Percentiles rank a stretch among this genome's conserved stretches.
Evolutionary conservation across 2,797 vertebrate species (phyloP).

Genomic region (Takifugu rubripes): DNA sequence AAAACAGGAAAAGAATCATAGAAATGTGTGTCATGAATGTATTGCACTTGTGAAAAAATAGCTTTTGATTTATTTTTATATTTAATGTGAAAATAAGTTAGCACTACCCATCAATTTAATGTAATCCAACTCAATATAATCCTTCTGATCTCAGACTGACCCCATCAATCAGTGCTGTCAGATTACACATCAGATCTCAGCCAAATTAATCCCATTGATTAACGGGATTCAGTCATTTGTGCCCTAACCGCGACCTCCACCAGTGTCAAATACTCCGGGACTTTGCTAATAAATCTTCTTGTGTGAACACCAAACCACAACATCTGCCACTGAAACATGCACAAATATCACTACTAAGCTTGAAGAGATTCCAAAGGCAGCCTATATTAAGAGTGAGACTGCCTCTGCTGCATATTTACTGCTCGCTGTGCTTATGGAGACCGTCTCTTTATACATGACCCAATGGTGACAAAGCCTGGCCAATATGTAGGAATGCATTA

Average conservation of each 20-base stretch:
- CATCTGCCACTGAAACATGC: conserved; percentile 70
- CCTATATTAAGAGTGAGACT: conserved; percentile 60
- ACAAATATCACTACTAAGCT: conserved; percentile 66
- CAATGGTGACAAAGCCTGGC: conserved; percentile 37
- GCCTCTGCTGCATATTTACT: conserved; percentile 19
- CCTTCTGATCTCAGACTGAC: conserved; percentile 53
- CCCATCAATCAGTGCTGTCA: conserved; percentile 52
- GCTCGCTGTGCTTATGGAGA: conserved; percentile 31
- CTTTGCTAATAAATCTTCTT: conserved; percentile 61
- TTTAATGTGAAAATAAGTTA: conserved; percentile 9
- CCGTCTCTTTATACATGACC: conserved; percentile 29
- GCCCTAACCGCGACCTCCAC: conserved; percentile 54
- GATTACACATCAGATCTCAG: conserved; percentile 66
- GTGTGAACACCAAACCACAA: conserved; percentile 43
- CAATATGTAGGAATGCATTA: conserved; percentile 64
- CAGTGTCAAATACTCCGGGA: conserved; percentile 46
- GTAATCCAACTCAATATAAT: conserved; percentile 64
- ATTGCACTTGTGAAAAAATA: background rate
- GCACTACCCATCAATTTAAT: conserved; percentile 23
- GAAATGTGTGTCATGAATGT: background rate
- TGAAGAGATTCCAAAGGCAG: conserved; percentile 41
- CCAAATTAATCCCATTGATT: conserved; percentile 73
- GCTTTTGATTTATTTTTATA: conserved; percentile 1
- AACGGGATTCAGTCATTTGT: conserved; percentile 28
- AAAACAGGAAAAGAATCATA: background rate